Base-by-base conservation (phyloP, 2,888 invertebrate species). In the Acleris emargana region DNA sequence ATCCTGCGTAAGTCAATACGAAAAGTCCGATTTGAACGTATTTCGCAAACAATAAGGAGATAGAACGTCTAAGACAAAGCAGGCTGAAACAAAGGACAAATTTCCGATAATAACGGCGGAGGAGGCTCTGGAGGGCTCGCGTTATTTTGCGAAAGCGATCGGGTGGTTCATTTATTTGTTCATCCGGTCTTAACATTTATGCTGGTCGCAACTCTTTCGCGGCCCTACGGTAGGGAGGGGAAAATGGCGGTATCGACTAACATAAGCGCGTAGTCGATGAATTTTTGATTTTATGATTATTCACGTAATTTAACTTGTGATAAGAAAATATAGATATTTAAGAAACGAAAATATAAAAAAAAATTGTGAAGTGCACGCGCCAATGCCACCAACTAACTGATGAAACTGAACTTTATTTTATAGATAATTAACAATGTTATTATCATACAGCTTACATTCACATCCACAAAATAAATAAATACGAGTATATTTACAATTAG, bases 121-220 rank as follows among this genome's bases (percentile, higher is more conserved):
- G 76, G 73, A 72, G 72, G 76, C 78, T 78, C 85, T 82, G 76
- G 74, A 73, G 67, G 73, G 76, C 81, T 82, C 79, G 81, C 80
- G 77, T 82, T 77, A 78, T 83, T 81, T 77, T 69, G 75, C 78
- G 86, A 67, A 67, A 71, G 87, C 81, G 85, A 89, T 89, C 86
- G 83, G 72, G 68, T 72, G 78, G 75, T 82, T 89, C 88, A 88
- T 89, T 89, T 89, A 88, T 89, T 91, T 89, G 88, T 90, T 87
- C 89, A 89, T 89, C 89, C 87, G 73, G 84, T 80, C 85, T 88
- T 88, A 87, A 83, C 83, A 82, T 87, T 87, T 84, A 87, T 83
- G 76, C 82, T 79, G 83, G 81, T 84, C 83, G 84, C 88, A 89
- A 89, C 88, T 90, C 89, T 87, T 89, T 87, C 82, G 81, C 78